These are phyloP conservation scores for Anguilla rostrata DNA, from an alignment of 2,113 vertebrate species.

Conservation along the genomic window DNA sequence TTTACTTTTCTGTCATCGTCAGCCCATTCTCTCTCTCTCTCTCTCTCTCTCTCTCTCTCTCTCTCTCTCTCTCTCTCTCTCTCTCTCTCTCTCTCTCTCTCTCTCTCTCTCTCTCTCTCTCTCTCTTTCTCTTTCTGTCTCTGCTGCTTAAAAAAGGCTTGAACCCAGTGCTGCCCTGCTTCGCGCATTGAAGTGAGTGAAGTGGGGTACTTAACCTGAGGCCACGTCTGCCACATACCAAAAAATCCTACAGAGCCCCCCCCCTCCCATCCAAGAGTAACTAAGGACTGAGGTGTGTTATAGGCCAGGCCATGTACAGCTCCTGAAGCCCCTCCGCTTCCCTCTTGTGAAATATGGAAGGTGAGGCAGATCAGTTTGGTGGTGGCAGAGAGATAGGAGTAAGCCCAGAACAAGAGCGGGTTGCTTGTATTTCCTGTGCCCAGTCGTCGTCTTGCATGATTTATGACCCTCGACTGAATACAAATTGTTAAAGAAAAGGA, in stretches of 20 bases:
- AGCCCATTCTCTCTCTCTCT: slow-evolving; percentile 31
- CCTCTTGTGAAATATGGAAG: background rate
- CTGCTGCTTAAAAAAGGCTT: no score
- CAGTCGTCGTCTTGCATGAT: background rate
- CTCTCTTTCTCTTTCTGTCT: no score
- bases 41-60: no score
- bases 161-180: no score
- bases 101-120: no score
- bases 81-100: no score
- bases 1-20: slow-evolving; percentile 67
- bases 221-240: background rate
- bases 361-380: background rate
- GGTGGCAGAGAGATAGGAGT: background rate
- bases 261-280: background rate
- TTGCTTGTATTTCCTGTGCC: background rate
- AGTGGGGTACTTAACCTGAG: background rate
- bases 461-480: background rate
- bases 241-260: background rate
- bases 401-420: background rate
- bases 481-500: background rate
- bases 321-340: background rate
- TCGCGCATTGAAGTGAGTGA: no score
- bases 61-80: no score
- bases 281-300: background rate
- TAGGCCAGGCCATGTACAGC: background rate